phyloP scores from a whole-genome alignment of 2,113 vertebrate species.

The Chloebia gouldiae region DNA sequence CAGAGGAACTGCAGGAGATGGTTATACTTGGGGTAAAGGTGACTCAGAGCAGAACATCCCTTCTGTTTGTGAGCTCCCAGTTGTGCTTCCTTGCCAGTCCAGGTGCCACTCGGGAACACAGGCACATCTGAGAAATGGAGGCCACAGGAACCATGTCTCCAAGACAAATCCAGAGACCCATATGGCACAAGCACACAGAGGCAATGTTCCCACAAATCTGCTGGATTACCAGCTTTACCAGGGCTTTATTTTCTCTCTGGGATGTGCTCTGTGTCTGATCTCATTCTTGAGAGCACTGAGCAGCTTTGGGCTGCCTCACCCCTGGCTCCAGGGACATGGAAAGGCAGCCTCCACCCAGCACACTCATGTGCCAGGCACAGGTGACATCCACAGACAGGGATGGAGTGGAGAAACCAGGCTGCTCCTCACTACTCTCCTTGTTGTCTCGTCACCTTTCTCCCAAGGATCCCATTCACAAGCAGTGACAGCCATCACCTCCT shows the following conservation, averaged over 20 bases:
- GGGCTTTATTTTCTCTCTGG: background rate
- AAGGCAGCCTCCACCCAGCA: background rate
- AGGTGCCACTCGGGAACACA: background rate
- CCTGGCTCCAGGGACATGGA: background rate
- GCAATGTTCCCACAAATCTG: background rate
- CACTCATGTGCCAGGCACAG: background rate
- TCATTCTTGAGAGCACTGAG: background rate
- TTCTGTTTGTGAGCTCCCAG: background rate
- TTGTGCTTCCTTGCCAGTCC: background rate
- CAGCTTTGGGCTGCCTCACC: background rate
- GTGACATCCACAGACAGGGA: background rate
- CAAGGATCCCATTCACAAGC: rapidly evolving
- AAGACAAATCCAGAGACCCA: background rate
- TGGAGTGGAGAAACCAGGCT: background rate
- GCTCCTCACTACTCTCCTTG: background rate
- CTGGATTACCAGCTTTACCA: background rate
- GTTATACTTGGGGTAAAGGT: background rate
- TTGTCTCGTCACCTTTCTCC: background rate
- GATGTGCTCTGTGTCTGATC: background rate
- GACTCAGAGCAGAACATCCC: background rate
- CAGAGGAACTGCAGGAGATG: background rate
- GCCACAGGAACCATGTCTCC: background rate
- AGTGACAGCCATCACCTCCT: background rate
- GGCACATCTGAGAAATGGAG: background rate
- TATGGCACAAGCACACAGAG: background rate